Evolutionary conservation across 1,140 invertebrate species (phyloP).

Genomic region (Chironomus striatipennis): DNA sequence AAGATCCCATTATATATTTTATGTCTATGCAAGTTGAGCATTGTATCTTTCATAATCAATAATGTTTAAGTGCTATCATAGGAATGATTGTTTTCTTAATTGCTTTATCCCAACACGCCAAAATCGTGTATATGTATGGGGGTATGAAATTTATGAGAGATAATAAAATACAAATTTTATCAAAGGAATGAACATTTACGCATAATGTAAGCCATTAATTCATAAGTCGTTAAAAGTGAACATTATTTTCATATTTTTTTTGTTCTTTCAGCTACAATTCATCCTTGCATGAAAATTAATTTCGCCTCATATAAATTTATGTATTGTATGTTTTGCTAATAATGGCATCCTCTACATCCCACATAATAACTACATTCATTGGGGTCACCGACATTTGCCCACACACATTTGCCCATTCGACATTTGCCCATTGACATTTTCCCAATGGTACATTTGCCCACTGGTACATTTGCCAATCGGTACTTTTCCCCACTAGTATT

Average conservation of each 20-base stretch:
- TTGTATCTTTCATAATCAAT: not conserved
- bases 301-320: not conserved
- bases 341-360: not conserved
- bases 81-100: not conserved
- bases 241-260: not conserved
- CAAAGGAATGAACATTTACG: not conserved
- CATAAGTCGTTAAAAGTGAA: constrained; percentile 13
- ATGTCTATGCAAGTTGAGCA: too few species aligned
- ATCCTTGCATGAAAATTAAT: not conserved
- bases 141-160: not conserved
- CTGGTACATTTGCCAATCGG: too few species aligned
- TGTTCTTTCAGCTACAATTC: not conserved
- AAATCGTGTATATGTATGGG: not conserved
- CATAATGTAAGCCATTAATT: constrained; percentile 3
- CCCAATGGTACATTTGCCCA: too few species aligned
- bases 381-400: too few species aligned
- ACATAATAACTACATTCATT: not conserved
- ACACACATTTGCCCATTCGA: too few species aligned
- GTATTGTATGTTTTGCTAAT: not conserved
- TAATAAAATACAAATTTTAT: constrained; percentile 4
- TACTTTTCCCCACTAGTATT: too few species aligned
- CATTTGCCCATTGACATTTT: too few species aligned
- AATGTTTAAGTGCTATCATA: not conserved
- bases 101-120: not conserved
- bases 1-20: too few species aligned